phyloP scores from a whole-genome alignment of 30 jellyfish, hydroid and myxozoan species.

The Rhopilema esculentum region DNA sequence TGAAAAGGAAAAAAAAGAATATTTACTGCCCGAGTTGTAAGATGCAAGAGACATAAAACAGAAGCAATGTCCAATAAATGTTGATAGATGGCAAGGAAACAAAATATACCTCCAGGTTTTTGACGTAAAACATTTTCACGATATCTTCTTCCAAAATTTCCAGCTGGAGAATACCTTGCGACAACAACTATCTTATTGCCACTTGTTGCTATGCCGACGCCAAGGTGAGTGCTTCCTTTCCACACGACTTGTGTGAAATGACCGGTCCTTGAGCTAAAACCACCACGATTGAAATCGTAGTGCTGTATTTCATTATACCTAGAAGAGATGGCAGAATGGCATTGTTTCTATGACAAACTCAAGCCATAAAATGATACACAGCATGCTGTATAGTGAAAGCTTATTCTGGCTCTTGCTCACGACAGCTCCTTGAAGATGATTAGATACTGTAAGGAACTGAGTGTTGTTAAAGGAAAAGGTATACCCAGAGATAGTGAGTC shows the following conservation, averaged over 20 bases:
- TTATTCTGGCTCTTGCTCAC: no score
- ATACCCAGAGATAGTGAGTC: no score
- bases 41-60: no score
- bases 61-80: no score
- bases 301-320: conserved; percentile 81
- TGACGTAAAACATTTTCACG: conserved; percentile 55
- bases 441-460: no score
- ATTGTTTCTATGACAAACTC: neutral
- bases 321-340: neutral
- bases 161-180: conserved; percentile 76
- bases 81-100: no score
- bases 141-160: conserved; percentile 55
- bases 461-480: no score
- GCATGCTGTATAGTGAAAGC: neutral
- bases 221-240: conserved; percentile 73
- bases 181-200: conserved; percentile 74
- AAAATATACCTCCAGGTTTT: conserved; percentile 41
- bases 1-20: no score
- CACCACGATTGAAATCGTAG: conserved; percentile 70
- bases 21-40: no score
- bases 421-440: no score
- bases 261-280: conserved; percentile 72
- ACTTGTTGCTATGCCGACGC: conserved; percentile 77
- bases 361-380: neutral
- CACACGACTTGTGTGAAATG: conserved; percentile 89